phyloP scores from a whole-genome alignment of 2,888 invertebrate species.

The Drosophila sordidula region DNA sequence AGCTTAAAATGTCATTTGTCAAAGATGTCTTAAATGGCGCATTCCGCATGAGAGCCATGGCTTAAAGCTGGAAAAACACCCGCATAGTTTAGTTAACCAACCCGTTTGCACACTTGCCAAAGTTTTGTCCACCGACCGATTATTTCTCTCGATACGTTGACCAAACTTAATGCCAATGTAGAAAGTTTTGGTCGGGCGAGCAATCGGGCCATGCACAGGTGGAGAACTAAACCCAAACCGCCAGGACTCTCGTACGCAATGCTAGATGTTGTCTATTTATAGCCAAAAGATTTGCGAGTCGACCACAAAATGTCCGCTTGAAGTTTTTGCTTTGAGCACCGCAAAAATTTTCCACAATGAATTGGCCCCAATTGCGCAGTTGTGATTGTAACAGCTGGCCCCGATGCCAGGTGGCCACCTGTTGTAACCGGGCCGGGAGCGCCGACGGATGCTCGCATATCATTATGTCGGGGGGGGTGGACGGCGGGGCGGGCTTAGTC shows the following conservation, averaged over 20 bases:
- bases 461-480: constrained; percentile 21
- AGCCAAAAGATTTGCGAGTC: constrained; percentile 31
- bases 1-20: constrained; percentile 37
- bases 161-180: constrained; percentile 6
- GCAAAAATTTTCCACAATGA: constrained; percentile 3
- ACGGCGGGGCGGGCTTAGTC: neutral
- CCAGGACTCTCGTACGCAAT: neutral
- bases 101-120: constrained; percentile 1
- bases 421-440: neutral
- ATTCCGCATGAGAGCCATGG: constrained; percentile 6
- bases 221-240: constrained; percentile 7
- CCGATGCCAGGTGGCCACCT: constrained; percentile 20
- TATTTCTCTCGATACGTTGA: constrained; percentile 14
- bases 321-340: neutral
- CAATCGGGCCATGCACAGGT: constrained; percentile 30
- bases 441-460: neutral
- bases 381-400: constrained; percentile 6
- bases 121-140: constrained; percentile 34
- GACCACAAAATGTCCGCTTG: constrained; percentile 12
- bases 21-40: constrained; percentile 16
- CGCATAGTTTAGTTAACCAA: constrained; percentile 2
- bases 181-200: constrained; percentile 42
- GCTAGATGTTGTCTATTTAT: constrained; percentile 54
- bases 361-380: constrained; percentile 31
- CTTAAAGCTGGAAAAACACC: neutral